Conservation (phyloP, 2,113 vertebrate genomes). For the Coreoperca whiteheadi region DNA sequence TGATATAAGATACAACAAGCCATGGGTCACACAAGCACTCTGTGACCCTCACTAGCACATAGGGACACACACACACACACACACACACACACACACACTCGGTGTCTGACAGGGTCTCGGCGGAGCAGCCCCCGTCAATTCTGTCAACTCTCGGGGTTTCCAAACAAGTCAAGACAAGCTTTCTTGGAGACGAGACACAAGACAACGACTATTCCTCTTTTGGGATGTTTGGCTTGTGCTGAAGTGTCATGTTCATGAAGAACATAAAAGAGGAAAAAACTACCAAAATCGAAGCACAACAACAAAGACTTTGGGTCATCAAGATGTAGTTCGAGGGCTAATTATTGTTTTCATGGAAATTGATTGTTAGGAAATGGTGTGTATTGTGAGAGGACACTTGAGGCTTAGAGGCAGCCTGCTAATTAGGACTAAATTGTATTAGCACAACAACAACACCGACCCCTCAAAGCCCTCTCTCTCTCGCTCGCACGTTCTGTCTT, state of each 20-base stretch:
- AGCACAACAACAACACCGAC: conserved; percentile 68
- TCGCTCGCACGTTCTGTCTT: neutral
- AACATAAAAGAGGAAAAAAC: conserved; percentile 28
- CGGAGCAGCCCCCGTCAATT: conserved; percentile 64
- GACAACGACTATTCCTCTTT: conserved; percentile 67
- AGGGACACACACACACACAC: neutral
- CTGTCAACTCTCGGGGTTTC: conserved; percentile 64
- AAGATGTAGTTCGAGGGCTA: conserved; percentile 29
- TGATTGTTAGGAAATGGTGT: conserved; percentile 48
- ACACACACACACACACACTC: conserved; percentile 17
- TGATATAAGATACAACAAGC: conserved; percentile 24
- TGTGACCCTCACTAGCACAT: conserved; percentile 20
- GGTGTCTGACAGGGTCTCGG: conserved; percentile 58
- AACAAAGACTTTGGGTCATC: conserved; percentile 35
- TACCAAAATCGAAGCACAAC: neutral
- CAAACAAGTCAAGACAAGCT: conserved; percentile 67
- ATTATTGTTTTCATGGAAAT: conserved; percentile 62
- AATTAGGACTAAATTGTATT: conserved; percentile 75
- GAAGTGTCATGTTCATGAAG: conserved; percentile 59
- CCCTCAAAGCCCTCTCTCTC: conserved; percentile 31
- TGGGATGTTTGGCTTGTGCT: conserved; percentile 55
- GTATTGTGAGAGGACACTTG: conserved; percentile 49
- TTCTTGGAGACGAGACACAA: conserved; percentile 60
- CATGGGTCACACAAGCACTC: neutral
- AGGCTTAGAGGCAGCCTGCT: conserved; percentile 63